Conservation (phyloP, 2,113 vertebrate species). For the Pomatorhinus ruficollis region DNA sequence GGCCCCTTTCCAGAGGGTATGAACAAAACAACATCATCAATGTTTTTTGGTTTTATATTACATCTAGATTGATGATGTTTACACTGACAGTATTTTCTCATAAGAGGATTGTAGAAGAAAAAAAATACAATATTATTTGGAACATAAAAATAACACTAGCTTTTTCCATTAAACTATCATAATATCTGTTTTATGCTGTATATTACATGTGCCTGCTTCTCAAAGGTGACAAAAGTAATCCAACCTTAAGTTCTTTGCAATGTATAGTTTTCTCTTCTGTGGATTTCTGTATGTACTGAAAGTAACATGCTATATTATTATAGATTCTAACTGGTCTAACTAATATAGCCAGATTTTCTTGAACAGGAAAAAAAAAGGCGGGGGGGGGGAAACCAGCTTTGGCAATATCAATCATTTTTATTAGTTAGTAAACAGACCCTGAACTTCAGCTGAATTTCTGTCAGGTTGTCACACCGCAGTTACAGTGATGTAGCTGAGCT, state of each 20-base stretch:
- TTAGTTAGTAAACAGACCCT: not conserved
- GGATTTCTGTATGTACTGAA: not conserved
- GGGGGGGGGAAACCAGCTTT: not conserved
- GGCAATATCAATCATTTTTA: not conserved
- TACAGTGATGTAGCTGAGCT: not conserved
- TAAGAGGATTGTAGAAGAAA: not conserved
- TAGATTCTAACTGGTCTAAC: not conserved
- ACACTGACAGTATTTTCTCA: not conserved
- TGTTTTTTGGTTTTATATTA: not conserved
- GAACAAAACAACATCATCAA: not conserved
- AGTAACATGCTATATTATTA: not conserved
- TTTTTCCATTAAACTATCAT: not conserved
- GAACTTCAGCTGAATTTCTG: not conserved
- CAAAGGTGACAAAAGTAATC: not conserved
- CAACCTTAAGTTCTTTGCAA: not conserved
- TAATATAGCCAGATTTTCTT: not conserved
- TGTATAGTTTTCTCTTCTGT: not conserved
- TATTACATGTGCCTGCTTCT: not conserved
- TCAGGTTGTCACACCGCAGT: not conserved
- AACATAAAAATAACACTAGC: not conserved
- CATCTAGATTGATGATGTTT: not conserved
- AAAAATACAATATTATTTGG: not conserved
- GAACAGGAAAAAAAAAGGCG: not conserved
- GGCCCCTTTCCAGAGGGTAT: not conserved
- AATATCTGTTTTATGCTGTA: not conserved